Evolutionary conservation across 2,113 vertebrate species (phyloP), one percentile per base, ranked within the genome.

Genomic region (Theropithecus gelada): DNA sequence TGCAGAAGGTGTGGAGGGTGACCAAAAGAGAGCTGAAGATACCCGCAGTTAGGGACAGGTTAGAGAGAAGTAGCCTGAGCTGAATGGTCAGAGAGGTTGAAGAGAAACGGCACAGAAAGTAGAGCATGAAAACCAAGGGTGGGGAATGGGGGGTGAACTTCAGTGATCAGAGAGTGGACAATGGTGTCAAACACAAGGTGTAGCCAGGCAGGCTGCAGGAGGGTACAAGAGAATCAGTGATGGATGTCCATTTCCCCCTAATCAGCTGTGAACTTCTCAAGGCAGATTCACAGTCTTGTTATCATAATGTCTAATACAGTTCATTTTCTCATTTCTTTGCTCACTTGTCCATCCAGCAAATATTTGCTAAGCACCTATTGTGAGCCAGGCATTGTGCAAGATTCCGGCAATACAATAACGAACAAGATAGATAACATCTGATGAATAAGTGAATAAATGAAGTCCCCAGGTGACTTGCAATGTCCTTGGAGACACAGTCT

Each of bases 401-500:
- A 57, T 23, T 35, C 32, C 40, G 35, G 17, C 68, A 78, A 73
- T 35, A 48, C 43, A 55, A 50, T 35, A 59, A 93, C 6, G 18
- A 66, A 59, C 16, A 52, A 80, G 57, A 40, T 48, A 50, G 78
- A 73, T 55, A 64, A 11, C 9, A 23, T 13, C 45, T 13, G 90
- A 35, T 84, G 66, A 76, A 38, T 50, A 66, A 92, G 68, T 43
- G 27, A 84, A 94, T 22, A 22, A 80, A 88, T 78, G 32, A 59
- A 64, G 45, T 95, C 45, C 22, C n/a, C 20, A 40, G n/a, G n/a
- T 82, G 64, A 96, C 76, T 83, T 88, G 32, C 66, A 93, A 95
- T 95, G 94, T 94, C 97, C 94, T 94, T 97, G 88, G 88, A 35
- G 90, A 85, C 72, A 68, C 17, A 90, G 61, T 55, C 73, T 86